A percentile compares a stretch with the other conserved stretches of the same genome.
These are phyloP conservation scores for Campaea margaritaria DNA, from an alignment of 2,888 invertebrate species.

Conservation along the genomic window DNA sequence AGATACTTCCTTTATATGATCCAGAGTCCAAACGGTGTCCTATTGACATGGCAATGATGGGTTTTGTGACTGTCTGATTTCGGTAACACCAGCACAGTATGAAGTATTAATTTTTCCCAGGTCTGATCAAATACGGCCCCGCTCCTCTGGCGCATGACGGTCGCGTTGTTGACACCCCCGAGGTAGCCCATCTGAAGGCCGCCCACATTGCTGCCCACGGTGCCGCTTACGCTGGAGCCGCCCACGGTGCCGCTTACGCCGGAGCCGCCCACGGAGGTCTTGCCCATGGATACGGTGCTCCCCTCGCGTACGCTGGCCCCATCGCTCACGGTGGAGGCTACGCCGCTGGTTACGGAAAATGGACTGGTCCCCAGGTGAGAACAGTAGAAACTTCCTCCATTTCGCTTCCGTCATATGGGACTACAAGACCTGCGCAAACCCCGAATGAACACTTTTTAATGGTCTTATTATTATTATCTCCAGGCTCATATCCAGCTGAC, in stretches of 20 bases:
- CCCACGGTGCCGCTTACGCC: slow-evolving; percentile 55
- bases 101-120: slow-evolving; percentile 48
- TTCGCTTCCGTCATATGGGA: no score
- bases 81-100: background rate
- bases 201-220: slow-evolving; percentile 82
- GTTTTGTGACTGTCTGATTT: no score
- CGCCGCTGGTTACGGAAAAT: slow-evolving; percentile 78
- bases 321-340: slow-evolving; percentile 54
- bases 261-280: slow-evolving; percentile 48
- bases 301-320: slow-evolving; percentile 52
- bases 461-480: background rate
- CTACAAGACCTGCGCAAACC: no score
- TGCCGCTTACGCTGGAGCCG: slow-evolving; percentile 65
- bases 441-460: no score
- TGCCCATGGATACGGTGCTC: slow-evolving; percentile 57
- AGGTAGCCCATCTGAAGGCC: slow-evolving; percentile 85
- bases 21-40: no score
- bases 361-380: slow-evolving; percentile 72
- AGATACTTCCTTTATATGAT: no score
- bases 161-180: slow-evolving; percentile 81
- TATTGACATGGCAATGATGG: no score
- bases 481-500: slow-evolving; percentile 81
- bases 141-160: slow-evolving; percentile 82
- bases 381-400: background rate
- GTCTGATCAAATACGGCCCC: slow-evolving; percentile 81